Base-by-base conservation (phyloP, 2,113 vertebrate species). In the Tauraco erythrolophus region DNA sequence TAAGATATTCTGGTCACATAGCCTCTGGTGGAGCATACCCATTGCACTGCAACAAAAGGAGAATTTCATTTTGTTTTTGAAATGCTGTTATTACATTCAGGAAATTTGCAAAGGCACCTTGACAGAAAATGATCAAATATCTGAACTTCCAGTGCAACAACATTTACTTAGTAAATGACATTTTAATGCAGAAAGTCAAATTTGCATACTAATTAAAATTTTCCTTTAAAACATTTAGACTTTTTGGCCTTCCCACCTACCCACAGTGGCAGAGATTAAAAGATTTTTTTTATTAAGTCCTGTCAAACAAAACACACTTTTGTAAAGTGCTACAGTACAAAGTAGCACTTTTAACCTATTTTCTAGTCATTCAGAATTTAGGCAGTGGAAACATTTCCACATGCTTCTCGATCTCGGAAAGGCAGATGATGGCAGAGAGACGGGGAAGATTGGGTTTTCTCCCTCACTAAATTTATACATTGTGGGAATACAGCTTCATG, bases 131-230 rank as follows among this genome's bases (percentile, higher is more conserved):
- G 96, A 98, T 98, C 97, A 98, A 98, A 98, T 93, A 97, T 96
- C 98, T 97, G 97, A 98, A 97, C 97, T 97, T 93, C 1, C 78
- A 95, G 90, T 11, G 60, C 97, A 91, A 97, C 94, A 98, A 96
- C 98, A 98, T 98, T 98, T 98, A 98, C 98, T 98, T 95, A 98
- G 97, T 92, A 98, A 98, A 98, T 98, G 98, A 98, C 98, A 98
- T 98, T 98, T 98, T 98, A 98, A 98, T 97, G 96, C 96, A 83
- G 88, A 58, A 88, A 97, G 96, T 95, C 85, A 93, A 97, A 98
- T 98, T 98, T 98, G 96, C 98, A 98, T 98, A 98, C 97, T 98
- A 98, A 98, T 98, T 98, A 98, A 97, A 98, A 94, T 97, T 97
- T 98, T 96, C 96, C 96, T 98, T 97, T 97, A 98, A 98, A 98